Evolutionary conservation across 2,888 invertebrate genomes (phyloP).

Genomic region (Lydus trimaculatus): DNA sequence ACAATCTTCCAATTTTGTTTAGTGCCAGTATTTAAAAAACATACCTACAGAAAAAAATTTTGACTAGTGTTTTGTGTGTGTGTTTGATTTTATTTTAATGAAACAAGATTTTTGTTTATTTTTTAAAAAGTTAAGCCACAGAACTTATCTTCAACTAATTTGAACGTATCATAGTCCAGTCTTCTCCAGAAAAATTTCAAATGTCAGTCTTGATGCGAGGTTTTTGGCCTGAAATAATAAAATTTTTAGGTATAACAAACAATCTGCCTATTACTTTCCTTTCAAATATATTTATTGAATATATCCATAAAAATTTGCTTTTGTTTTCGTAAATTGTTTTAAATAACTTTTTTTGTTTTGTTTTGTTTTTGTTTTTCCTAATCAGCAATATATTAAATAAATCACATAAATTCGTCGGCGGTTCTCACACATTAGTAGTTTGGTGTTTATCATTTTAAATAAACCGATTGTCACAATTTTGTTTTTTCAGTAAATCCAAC

Average conservation of each 20-base stretch:
- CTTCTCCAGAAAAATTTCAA: constrained; percentile 62
- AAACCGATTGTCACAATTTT: constrained; percentile 50
- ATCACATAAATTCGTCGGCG: constrained; percentile 49
- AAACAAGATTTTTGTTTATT: background rate
- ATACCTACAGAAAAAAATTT: constrained; percentile 30
- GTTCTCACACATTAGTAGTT: constrained; percentile 18
- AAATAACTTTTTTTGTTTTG: background rate
- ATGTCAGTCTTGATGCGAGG: constrained; percentile 61
- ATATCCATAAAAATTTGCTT: constrained; percentile 49
- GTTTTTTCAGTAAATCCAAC: constrained; percentile 36
- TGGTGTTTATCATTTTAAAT: background rate
- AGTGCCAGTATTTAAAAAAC: constrained; percentile 9
- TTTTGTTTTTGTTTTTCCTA: constrained; percentile 20
- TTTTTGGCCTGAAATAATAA: constrained; percentile 60
- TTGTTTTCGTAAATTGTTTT: constrained; percentile 34
- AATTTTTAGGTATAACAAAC: constrained; percentile 56
- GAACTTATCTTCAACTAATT: constrained; percentile 62
- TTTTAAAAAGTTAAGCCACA: constrained; percentile 59
- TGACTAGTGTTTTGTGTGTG: constrained; percentile 26
- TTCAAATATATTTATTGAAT: constrained; percentile 53
- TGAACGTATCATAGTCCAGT: constrained; percentile 60
- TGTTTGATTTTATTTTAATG: background rate
- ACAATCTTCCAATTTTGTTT: constrained; percentile 6
- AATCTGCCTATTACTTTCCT: constrained; percentile 48
- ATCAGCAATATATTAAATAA: constrained; percentile 49